Base-by-base conservation (phyloP, 2,797 vertebrate genomes). In the Naso thynnoides region DNA sequence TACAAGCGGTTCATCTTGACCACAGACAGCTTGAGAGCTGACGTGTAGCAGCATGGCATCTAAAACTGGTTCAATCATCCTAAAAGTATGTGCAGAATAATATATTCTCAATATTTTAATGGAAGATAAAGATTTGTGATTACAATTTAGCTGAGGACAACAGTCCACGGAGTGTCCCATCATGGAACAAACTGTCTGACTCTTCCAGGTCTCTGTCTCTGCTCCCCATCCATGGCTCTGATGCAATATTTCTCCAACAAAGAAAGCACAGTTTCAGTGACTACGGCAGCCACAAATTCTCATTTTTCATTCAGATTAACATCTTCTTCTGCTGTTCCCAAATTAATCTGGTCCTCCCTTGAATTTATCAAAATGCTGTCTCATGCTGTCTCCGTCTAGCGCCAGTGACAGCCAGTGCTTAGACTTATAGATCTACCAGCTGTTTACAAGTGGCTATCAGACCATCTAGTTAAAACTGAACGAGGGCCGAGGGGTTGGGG, bases 401-500 rank as follows among this genome's bases (percentile, higher is more conserved):
- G 26, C 55, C 54, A 14, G 13, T 19, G 50, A 71, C 33, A 42
- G 60, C 64, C 44, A 56, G 24, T 36, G 49, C 60, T 76, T n/a
- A 47, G 45, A 18, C 31, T 83, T 79, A 76, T 83, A 75, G 44
- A 81, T 80, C 44, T 77, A 83, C 55, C 81, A 91, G 78, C 80
- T 87, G 88, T 84, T 74, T 74, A 79, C 67, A 50, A 57, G 58
- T 47, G 42, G 62, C 67, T 86, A 67, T 83, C 68, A 64, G 58
- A 57, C 6, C 75, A 73, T 88, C 64, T 73, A 76, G 33, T 78
- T 56, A 73, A 42, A 53, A 70, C 65, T 49, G 31, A 75, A 64
- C 0, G 5, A 54, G 45, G 53, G 27, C 45, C 68, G 71, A 58
- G 33, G 39, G 39, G 19, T 60, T 63, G 47, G 71, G 85, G 85